A percentile compares a stretch with the other conserved stretches of the same genome.
These are phyloP conservation scores for Gasterosteus aculeatus DNA, from an alignment of 2,113 vertebrate genomes.

Conservation along the genomic window DNA sequence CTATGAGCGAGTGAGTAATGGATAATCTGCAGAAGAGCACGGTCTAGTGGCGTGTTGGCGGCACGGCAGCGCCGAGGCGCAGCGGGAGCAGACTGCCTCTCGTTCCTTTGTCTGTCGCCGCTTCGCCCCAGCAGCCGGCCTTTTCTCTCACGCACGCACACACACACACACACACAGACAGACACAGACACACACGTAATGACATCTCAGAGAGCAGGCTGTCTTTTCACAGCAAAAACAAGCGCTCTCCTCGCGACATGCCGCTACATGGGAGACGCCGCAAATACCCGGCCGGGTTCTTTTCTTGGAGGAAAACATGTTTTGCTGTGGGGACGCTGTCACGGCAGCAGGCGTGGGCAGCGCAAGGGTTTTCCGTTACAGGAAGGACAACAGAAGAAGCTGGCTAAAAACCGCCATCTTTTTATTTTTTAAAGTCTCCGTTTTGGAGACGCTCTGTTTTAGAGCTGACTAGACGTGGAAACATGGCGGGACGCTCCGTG, in stretches of 20 bases:
- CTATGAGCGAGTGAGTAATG: slow-evolving; percentile 39
- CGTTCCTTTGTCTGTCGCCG: slow-evolving; percentile 70
- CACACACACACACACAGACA: slow-evolving; percentile 28
- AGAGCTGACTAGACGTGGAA: slow-evolving; percentile 38
- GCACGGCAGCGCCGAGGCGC: slow-evolving; percentile 77
- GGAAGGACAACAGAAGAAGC: slow-evolving; percentile 17
- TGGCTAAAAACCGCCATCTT: neutral
- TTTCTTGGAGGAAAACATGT: slow-evolving; percentile 57
- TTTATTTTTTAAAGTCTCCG: slow-evolving; percentile 22
- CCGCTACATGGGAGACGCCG: slow-evolving; percentile 63
- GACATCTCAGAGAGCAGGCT: slow-evolving; percentile 46
- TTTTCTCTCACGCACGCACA: slow-evolving; percentile 49
- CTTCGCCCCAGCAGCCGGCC: slow-evolving; percentile 60
- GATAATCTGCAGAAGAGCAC: slow-evolving; percentile 92
- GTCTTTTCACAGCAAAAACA: slow-evolving; percentile 67
- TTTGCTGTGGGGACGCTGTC: slow-evolving; percentile 56
- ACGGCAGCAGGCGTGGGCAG: slow-evolving; percentile 40
- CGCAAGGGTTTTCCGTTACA: slow-evolving; percentile 12
- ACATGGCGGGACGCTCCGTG: slow-evolving; percentile 19
- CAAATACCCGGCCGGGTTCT: slow-evolving; percentile 61
- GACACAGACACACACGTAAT: slow-evolving; percentile 20
- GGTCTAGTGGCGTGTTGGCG: slow-evolving; percentile 86
- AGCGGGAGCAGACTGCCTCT: slow-evolving; percentile 67
- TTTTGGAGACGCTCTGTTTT: neutral
- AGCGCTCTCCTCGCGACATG: slow-evolving; percentile 60